Evolutionary conservation across 1,140 invertebrate species (phyloP).

Genomic region (Antheraea mylitta): DNA sequence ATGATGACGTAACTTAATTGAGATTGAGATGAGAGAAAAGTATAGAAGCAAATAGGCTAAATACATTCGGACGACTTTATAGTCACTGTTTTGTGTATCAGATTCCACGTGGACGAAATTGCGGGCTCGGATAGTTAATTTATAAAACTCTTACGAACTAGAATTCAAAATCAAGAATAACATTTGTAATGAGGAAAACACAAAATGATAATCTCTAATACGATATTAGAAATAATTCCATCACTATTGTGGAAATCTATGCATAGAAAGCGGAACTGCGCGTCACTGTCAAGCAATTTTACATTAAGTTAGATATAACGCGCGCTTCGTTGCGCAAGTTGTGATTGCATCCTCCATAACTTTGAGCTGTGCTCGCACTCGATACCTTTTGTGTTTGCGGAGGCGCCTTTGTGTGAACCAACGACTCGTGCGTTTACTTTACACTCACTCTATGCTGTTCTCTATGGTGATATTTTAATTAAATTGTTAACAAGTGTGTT

Average conservation of each 20-base stretch:
- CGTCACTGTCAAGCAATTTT: background rate
- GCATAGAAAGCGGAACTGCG: background rate
- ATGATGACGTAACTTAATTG: too few species aligned
- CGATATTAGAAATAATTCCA: background rate
- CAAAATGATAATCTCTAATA: too few species aligned
- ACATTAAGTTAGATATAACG: constrained; percentile 28
- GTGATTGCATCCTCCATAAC: constrained; percentile 59
- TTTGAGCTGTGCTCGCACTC: constrained; percentile 41
- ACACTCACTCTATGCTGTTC: constrained; percentile 30
- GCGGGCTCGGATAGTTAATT: too few species aligned
- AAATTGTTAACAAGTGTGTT: constrained; percentile 17
- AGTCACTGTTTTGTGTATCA: too few species aligned
- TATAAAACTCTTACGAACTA: too few species aligned
- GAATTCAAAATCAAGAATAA: too few species aligned
- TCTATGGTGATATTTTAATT: constrained; percentile 26
- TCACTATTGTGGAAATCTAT: background rate
- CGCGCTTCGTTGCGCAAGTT: constrained; percentile 40
- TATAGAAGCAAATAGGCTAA: too few species aligned
- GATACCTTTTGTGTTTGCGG: constrained; percentile 59
- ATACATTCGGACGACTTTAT: too few species aligned
- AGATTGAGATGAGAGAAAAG: too few species aligned
- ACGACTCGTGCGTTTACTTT: constrained; percentile 38
- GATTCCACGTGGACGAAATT: too few species aligned
- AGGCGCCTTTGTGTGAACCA: constrained; percentile 44
- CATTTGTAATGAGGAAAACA: too few species aligned